Evolutionary conservation across 1,140 invertebrate species (phyloP), one percentile per base, ranked within the genome.

Genomic region (Zaprionus inermis): DNA sequence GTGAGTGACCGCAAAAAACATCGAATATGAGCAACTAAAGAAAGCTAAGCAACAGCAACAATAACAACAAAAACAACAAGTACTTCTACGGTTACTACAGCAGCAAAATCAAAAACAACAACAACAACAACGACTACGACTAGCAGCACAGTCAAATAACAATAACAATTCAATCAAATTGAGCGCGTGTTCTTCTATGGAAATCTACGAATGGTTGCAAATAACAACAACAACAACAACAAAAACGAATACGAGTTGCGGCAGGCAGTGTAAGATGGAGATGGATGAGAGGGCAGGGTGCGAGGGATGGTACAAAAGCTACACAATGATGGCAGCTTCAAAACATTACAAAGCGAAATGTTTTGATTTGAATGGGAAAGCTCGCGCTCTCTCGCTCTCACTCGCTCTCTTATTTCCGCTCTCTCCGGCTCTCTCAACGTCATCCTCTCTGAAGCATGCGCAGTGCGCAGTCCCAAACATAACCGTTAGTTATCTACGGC

Each of bases 151-250:
- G 61, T 66, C 79, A 68, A 81, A 78, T 79, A 90, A 82, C 81
- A 81, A 85, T 90, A 90, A 84, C 81, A 90, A 81, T 90, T 88
- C 81, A 90, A 90, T 86, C 83, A 88, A 86, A 86, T 86, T 70
- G 74, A 72, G 79, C 61, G 73, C 74, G 57, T 67, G 56, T 66
- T 78, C 75, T 58, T 73, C 61, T 77, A 79, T 83, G 79, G 63
- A 86, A 88, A 79, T 86, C 76, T 76, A 72, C 58, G 46, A 78
- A 77, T 73, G 60, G 64, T 68, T 80, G 68, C 77, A 74, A 84
- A 70, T 67, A 81, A 72, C 69, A 52, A 36, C 41, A 41, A 32
- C 24, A 22, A 44, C n/a, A 54, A 30, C 38, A 18, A 28, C 4
- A 41, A 30, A 12, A 14, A 14, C 1, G 41, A 16, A 12, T 1